Evolutionary conservation across 2,113 vertebrate genomes (phyloP).

Genomic region (Periophthalmodon schlosseri): DNA sequence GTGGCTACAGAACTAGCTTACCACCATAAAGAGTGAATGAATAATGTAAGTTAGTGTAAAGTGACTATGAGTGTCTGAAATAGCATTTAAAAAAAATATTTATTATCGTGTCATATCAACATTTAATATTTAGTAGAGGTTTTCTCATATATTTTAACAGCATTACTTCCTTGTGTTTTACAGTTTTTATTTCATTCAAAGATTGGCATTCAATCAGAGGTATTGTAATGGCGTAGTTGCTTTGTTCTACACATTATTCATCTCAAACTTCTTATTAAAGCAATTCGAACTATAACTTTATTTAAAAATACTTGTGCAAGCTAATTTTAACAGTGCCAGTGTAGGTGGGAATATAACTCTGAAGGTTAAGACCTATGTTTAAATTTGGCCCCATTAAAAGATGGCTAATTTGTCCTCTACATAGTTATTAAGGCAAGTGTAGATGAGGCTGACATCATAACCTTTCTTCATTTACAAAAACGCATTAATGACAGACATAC

Average conservation of each 20-base stretch:
- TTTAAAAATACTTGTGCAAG: background rate
- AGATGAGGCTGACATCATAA: constrained; percentile 7
- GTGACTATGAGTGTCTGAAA: too few species aligned
- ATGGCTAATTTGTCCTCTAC: constrained; percentile 7
- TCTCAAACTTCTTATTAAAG: background rate
- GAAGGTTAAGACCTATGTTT: constrained; percentile 8
- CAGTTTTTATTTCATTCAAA: too few species aligned
- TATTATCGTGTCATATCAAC: too few species aligned
- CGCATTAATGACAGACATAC: constrained; percentile 4
- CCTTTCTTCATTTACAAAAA: background rate
- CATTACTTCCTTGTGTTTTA: too few species aligned
- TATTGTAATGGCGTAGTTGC: background rate
- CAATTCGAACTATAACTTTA: constrained; percentile 1
- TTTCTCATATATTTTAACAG: too few species aligned
- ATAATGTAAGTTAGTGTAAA: too few species aligned
- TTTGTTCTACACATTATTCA: background rate
- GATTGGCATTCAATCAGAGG: background rate
- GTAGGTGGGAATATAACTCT: constrained; percentile 6
- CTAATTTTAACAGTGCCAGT: background rate
- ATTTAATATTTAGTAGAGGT: too few species aligned
- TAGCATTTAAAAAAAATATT: too few species aligned
- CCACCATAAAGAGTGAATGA: too few species aligned
- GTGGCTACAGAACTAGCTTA: too few species aligned
- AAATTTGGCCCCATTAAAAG: constrained; percentile 1
- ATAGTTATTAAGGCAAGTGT: background rate